These are phyloP conservation scores for Hartigia nigra DNA, from an alignment of 2,888 invertebrate genomes.

Conservation along the genomic window DNA sequence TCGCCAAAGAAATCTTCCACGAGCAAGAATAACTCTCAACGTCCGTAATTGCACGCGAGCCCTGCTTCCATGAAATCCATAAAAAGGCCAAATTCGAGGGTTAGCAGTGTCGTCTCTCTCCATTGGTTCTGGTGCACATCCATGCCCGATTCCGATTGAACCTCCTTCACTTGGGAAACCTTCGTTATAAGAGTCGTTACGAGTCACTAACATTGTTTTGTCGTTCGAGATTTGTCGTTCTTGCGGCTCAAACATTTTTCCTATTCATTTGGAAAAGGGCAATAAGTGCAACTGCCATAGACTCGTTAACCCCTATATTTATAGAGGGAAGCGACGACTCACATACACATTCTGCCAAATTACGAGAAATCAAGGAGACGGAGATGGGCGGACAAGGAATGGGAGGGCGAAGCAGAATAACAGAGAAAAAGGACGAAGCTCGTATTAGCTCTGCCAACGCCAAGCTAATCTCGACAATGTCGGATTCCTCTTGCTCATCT, in stretches of 20 bases:
- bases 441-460: not conserved
- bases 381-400: not conserved
- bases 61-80: too few species aligned
- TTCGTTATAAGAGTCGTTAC: slow-evolving; percentile 33
- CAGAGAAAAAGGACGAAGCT: not conserved
- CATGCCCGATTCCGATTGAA: not conserved
- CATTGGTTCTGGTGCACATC: not conserved
- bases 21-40: too few species aligned
- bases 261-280: not conserved
- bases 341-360: not conserved
- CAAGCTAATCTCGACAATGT: not conserved
- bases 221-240: slow-evolving; percentile 32
- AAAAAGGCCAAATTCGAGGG: too few species aligned
- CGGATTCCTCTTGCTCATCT: not conserved
- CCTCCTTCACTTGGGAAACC: not conserved
- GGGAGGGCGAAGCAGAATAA: not conserved
- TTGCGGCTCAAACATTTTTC: not conserved
- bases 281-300: not conserved
- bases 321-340: not conserved
- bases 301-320: not conserved
- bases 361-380: not conserved
- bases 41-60: too few species aligned
- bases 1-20: too few species aligned
- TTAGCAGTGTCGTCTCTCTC: not conserved
- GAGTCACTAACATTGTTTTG: slow-evolving; percentile 24